These are phyloP conservation scores for Cydia strobilella DNA, from an alignment of 1,140 invertebrate species.

Conservation along the genomic window DNA sequence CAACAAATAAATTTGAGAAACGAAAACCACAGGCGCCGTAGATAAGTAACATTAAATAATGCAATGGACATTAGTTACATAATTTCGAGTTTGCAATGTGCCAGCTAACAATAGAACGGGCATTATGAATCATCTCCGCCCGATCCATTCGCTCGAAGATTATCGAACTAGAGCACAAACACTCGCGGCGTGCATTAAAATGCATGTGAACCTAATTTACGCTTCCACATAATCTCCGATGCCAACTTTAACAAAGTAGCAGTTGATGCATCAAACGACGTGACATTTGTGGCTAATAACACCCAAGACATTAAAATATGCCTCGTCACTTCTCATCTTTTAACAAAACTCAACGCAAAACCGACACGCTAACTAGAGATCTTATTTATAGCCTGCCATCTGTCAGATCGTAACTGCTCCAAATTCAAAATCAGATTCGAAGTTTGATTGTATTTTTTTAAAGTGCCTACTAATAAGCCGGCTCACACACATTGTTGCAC, in stretches of 20 bases:
- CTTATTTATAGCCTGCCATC: constrained; percentile 77
- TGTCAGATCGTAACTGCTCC: constrained; percentile 75
- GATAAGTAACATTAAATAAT: constrained; percentile 52
- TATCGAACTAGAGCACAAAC: constrained; percentile 77
- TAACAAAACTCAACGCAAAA: constrained; percentile 53
- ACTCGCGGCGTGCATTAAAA: constrained; percentile 76
- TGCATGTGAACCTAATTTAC: constrained; percentile 78
- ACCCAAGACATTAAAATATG: constrained; percentile 64
- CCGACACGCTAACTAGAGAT: constrained; percentile 54
- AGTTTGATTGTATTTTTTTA: constrained; percentile 78
- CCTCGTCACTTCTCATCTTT: constrained; percentile 43
- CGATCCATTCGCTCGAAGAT: constrained; percentile 75
- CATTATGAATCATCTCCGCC: constrained; percentile 74
- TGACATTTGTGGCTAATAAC: constrained; percentile 71
- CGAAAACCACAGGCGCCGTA: constrained; percentile 36
- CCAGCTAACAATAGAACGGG: constrained; percentile 75
- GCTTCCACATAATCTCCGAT: constrained; percentile 58
- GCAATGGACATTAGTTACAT: constrained; percentile 61
- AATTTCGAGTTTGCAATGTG: constrained; percentile 65
- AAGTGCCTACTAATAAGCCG: constrained; percentile 72
- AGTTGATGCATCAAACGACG: constrained; percentile 71
- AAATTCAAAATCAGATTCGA: constrained; percentile 76
- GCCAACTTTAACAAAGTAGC: constrained; percentile 70
- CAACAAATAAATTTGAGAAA: constrained; percentile 35
- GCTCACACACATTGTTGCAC: constrained; percentile 72